Percentiles rank a stretch among this genome's conserved stretches.
Conservation (phyloP, 23 tunicate species). For the Pegea sp. region DNA sequence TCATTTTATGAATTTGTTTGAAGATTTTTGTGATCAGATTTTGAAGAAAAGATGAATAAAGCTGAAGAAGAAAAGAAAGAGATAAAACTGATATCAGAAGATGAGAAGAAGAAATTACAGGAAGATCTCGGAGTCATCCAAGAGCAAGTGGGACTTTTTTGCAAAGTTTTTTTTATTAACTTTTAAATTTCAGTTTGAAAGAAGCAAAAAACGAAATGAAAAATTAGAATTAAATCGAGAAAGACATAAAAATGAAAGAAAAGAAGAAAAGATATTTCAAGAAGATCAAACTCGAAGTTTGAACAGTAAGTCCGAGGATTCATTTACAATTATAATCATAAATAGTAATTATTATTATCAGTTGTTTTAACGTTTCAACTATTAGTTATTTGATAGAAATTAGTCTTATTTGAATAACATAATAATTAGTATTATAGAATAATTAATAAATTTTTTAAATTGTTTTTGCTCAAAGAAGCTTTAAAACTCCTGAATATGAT, state of each 20-base stretch:
- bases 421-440: too few relatives aligned
- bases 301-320: conserved; percentile 3
- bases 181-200: conserved; percentile 1
- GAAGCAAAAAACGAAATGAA: conserved; percentile 40
- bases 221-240: conserved; percentile 57
- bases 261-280: conserved; percentile 5
- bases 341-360: not conserved
- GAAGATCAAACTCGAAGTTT: conserved; percentile 19
- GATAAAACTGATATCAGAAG: not conserved
- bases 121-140: not conserved
- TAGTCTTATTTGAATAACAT: too few relatives aligned
- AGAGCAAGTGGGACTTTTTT: not conserved
- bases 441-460: too few relatives aligned
- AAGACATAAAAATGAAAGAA: conserved; percentile 14
- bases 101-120: not conserved
- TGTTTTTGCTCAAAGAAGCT: too few relatives aligned
- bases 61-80: not conserved
- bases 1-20: too few relatives aligned
- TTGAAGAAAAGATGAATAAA: not conserved
- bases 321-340: too few relatives aligned
- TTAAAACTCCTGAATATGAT: too few relatives aligned
- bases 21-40: not conserved
- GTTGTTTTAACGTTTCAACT: too few relatives aligned
- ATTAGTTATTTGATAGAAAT: too few relatives aligned
- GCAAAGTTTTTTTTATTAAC: not conserved